Percentiles rank a stretch among this genome's conserved stretches.
Conservation (phyloP, 2,113 vertebrate species). For the Crotalus tigris region DNA sequence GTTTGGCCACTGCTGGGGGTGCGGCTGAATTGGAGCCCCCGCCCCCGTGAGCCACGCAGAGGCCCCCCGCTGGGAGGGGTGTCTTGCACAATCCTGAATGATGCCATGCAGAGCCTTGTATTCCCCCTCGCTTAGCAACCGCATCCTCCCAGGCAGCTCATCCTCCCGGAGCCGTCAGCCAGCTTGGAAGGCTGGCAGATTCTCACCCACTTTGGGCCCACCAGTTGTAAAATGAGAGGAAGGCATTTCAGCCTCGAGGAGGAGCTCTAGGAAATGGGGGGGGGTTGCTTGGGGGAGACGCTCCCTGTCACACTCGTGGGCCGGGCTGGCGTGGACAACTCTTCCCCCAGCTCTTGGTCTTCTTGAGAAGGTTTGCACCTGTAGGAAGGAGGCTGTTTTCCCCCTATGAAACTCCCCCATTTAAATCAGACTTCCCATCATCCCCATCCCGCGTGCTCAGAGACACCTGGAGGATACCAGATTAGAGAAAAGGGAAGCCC, state of each 20-base stretch:
- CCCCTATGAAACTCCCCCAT: background rate
- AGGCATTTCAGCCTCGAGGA: background rate
- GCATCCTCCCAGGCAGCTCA: background rate
- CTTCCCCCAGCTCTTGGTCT: background rate
- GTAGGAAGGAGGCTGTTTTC: background rate
- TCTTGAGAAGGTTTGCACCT: background rate
- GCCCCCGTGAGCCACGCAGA: background rate
- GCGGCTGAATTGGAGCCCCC: background rate
- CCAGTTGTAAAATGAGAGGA: background rate
- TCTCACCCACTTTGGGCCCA: rapidly evolving
- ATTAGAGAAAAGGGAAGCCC: no score
- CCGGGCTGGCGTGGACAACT: background rate
- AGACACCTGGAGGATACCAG: no score
- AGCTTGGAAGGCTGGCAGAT: background rate
- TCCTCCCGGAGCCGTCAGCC: background rate
- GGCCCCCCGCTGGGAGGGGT: background rate
- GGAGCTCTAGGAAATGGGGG: background rate
- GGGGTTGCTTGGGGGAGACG: background rate
- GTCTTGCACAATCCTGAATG: background rate
- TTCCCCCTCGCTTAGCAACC: background rate
- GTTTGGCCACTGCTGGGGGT: background rate
- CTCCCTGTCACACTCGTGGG: background rate
- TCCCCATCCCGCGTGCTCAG: no score
- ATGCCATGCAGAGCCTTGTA: background rate
- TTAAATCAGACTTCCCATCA: background rate